These are phyloP conservation scores for Dipodomys ordii DNA, from an alignment of 2,113 vertebrate species.

Conservation along the genomic window DNA sequence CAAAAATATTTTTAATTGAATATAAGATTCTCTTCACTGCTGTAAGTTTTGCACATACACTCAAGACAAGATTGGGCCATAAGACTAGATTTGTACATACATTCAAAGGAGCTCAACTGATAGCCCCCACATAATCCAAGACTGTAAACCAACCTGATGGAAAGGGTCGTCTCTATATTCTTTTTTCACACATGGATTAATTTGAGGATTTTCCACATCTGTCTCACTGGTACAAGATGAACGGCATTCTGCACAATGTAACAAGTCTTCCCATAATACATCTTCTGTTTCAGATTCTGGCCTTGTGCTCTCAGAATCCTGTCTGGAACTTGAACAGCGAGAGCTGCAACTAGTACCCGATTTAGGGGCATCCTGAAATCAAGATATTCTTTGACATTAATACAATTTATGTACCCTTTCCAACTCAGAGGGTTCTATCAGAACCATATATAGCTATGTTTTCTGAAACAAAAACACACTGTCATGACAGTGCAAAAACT, in stretches of 20 bases:
- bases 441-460: slow-evolving; percentile 50
- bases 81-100: not conserved
- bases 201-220: slow-evolving; percentile 93
- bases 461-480: slow-evolving; percentile 41
- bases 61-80: not conserved
- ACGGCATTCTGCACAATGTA: slow-evolving; percentile 97
- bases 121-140: not conserved
- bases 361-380: slow-evolving; percentile 93
- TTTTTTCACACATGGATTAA: slow-evolving; percentile 92
- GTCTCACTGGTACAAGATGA: slow-evolving; percentile 97
- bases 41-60: not conserved
- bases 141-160: slow-evolving; percentile 91
- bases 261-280: slow-evolving; percentile 97
- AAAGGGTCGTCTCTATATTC: slow-evolving; percentile 98
- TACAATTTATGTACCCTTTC: slow-evolving; percentile 47
- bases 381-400: slow-evolving; percentile 80
- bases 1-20: slow-evolving; percentile 24
- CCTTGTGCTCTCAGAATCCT: slow-evolving; percentile 96
- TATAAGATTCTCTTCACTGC: not conserved
- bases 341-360: slow-evolving; percentile 97
- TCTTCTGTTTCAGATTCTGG: slow-evolving; percentile 98
- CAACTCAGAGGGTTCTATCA: slow-evolving; percentile 58
- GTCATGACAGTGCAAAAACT: slow-evolving; percentile 43
- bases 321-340: slow-evolving; percentile 96
- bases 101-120: not conserved